Evolutionary conservation across 1,140 invertebrate genomes (phyloP).

Genomic region (Cepaea nemoralis): DNA sequence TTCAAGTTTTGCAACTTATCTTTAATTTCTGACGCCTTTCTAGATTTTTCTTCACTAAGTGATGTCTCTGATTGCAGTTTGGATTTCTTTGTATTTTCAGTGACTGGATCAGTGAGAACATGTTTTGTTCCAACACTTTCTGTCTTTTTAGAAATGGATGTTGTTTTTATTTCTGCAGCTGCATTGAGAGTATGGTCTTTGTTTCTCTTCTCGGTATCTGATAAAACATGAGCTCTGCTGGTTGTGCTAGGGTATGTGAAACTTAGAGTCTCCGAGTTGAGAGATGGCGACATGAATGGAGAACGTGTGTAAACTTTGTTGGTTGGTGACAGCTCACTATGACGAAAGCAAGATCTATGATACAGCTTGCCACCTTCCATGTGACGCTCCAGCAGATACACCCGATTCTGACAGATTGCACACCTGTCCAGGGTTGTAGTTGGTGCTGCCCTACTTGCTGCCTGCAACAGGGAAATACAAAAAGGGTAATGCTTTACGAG

Average conservation of each 20-base stretch:
- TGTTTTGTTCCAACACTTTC: conserved; percentile 10
- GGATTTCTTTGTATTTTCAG: conserved; percentile 28
- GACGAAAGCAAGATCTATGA: conserved; percentile 87
- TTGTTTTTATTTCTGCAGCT: neutral
- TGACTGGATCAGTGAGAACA: neutral
- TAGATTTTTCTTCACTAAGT: neutral
- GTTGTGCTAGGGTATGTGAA: conserved; percentile 36
- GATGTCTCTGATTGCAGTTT: conserved; percentile 9
- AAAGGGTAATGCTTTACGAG: neutral
- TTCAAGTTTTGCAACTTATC: conserved; percentile 19
- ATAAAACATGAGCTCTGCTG: neutral
- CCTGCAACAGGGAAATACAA: neutral
- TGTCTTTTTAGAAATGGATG: neutral
- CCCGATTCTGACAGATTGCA: conserved; percentile 83
- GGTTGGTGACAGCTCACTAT: conserved; percentile 64
- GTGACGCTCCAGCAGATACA: conserved; percentile 91
- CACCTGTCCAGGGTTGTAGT: conserved; percentile 78
- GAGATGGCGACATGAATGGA: conserved; percentile 43
- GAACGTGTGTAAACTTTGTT: conserved; percentile 55
- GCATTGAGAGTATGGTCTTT: neutral
- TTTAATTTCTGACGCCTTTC: conserved; percentile 1
- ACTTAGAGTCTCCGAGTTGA: conserved; percentile 35
- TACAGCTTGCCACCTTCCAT: conserved; percentile 85
- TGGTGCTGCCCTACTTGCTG: neutral
- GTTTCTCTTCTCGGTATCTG: neutral